Base-by-base conservation (phyloP, 2,113 vertebrate species). In the Crotalus horridus region DNA sequence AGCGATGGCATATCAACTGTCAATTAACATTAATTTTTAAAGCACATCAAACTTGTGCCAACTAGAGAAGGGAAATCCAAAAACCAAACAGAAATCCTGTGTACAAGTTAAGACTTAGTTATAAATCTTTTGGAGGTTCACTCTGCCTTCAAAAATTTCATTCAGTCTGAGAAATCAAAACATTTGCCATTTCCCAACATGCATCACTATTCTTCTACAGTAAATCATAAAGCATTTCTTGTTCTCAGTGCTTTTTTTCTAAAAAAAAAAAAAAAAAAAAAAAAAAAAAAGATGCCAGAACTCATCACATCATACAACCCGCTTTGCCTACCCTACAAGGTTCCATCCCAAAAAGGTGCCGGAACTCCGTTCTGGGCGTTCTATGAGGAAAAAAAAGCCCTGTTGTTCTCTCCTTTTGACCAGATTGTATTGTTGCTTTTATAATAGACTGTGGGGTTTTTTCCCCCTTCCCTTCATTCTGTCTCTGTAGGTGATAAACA, bases 71-170 rank as follows among this genome's bases (percentile, higher is more conserved):
- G 74, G 92, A 96, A 92, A 94, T 94, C 95, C 94, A 95, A 95
- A 51, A 97, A 95, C 93, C 93, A 95, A 96, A 95, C 94, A 94
- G n/a, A 90, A 93, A 87, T 94, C 94, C 92, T 94, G 15, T 93
- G 94, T 96, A 94, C 95, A 96, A 97, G 95, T 96, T 94, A 95
- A 69, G 94, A 93, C 94, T 95, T 94, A 95, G 95, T 88, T 91
- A 55, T 94, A 94, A 96, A 94, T 92, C 92, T 56, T 94, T 95
- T 92, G 64, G 29, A 9, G 93, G 95, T 96, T 92, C 95, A 95
- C 87, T 56, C 95, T 69, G 92, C 89, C 94, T 96, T 94, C 95
- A 97, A 92, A 88, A 89, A 95, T 97, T 93, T 94, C 90, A 87
- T 43, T 56, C 89, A 90, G 48, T 54, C 87, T 61, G 61, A 88